Base-by-base conservation (phyloP, 1,140 invertebrate species). In the Camponotus floridanus region DNA sequence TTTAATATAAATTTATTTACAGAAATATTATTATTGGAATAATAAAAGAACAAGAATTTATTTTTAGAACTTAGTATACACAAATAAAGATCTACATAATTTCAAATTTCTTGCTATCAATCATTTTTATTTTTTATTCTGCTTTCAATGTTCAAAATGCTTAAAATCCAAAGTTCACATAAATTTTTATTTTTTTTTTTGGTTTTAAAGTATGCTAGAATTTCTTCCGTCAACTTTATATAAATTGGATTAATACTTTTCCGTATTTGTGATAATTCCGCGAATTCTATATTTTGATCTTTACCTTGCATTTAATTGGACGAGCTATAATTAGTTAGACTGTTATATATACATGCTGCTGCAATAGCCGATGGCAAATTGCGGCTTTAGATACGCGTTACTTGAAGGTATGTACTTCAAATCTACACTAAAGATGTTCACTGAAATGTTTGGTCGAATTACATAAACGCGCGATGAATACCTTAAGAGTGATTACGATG, bases 401-500 rank as follows among this genome's bases (percentile, higher is more conserved):
- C 48, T 70, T 57, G 8, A 2, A 15, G 51, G 8, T 59, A 26
- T 26, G 26, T 26, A 55, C 18, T 68, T 55, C 31, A 57, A 70
- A 39, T 21, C n/a, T 33, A 7, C 33, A 26, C 21, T 65, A 33
- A 59, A 31, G 48, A 80, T 80, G 70, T 70, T 57, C 64, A 42
- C 15, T 26, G 15, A 57, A 33, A 2, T 57, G 70, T 80, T 80
- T 55, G n/a, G 15, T 21, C 21, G 8, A 80, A 70, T 80, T 70
- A 70, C 36, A 33, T 80, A 57, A 80, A 80, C 33, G 64, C 13
- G 64, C 64, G 68, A 80, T 79, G 76, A 79, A 79, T 80, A 80
- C 67, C 13, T 80, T 57, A 9, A 70, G 51, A 11, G 9, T 15
- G 48, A 57, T 64, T 78, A 59, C n/a, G 33, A 67, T 45, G 65